Conservation (phyloP, 2,113 vertebrate species). For the Vireo altiloquus region DNA sequence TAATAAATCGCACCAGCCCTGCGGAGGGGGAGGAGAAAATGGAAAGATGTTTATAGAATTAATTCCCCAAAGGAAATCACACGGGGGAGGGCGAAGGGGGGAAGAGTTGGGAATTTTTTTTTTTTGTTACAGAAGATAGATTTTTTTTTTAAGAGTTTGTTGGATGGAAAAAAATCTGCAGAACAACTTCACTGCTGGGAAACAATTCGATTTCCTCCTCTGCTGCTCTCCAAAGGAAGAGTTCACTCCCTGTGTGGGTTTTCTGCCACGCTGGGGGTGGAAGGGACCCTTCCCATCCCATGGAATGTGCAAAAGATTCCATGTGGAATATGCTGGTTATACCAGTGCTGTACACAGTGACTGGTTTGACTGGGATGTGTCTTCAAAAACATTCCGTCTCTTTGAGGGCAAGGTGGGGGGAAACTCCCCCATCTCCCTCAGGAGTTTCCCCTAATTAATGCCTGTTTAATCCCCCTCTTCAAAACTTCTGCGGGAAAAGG, state of each 20-base stretch:
- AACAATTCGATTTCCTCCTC: conserved; percentile 12
- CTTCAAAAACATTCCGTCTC: neutral
- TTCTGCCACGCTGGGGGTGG: neutral
- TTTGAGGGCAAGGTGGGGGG: neutral
- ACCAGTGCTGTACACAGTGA: neutral
- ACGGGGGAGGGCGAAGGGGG: conserved; percentile 14
- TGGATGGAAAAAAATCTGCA: conserved; percentile 43
- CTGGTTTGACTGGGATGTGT: neutral
- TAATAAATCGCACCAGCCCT: conserved; percentile 48
- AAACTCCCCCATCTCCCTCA: rapidly evolving
- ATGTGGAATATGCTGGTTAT: neutral
- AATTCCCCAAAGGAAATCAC: conserved; percentile 52
- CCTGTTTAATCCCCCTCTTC: neutral
- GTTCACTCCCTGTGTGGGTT: neutral
- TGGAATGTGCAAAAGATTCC: neutral
- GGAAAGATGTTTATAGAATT: conserved; percentile 47
- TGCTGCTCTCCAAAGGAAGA: neutral
- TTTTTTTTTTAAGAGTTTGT: neutral
- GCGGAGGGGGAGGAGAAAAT: conserved; percentile 38
- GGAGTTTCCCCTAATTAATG: neutral
- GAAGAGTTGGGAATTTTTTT: conserved; percentile 23
- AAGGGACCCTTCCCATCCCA: neutral
- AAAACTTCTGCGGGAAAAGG: neutral
- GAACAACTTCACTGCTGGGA: conserved; percentile 53
- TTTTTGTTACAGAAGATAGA: conserved; percentile 6